A percentile compares a stretch with the other conserved stretches of the same genome.
These are phyloP conservation scores for Homarus americanus DNA, from an alignment of 1,140 invertebrate genomes.

Conservation along the genomic window DNA sequence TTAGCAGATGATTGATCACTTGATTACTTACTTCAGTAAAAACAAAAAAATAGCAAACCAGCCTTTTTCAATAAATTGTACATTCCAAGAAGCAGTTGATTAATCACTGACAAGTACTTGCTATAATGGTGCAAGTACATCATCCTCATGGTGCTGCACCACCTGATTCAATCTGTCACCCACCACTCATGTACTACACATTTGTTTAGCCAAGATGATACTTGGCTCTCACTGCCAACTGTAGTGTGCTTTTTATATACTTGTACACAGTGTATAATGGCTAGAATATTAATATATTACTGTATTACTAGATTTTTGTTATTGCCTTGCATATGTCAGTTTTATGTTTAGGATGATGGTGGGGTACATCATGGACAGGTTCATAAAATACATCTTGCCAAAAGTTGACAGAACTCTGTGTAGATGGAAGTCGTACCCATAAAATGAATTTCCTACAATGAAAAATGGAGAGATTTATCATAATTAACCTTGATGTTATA, in stretches of 20 bases:
- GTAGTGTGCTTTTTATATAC: slow-evolving; percentile 33
- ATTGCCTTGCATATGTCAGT: neutral
- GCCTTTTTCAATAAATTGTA: neutral
- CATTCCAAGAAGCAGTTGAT: neutral
- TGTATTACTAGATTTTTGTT: slow-evolving; percentile 9
- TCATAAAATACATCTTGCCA: no score
- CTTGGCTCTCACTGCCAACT: slow-evolving; percentile 28
- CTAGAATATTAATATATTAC: neutral
- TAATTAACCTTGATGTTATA: no score
- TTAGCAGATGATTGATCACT: neutral
- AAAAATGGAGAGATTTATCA: no score
- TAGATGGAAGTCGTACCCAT: no score
- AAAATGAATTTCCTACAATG: no score
- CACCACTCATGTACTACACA: slow-evolving; percentile 7
- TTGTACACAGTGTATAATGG: neutral
- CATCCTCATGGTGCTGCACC: neutral
- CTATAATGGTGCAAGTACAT: neutral
- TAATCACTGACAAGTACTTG: neutral
- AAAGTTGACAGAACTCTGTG: no score
- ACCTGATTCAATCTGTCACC: neutral
- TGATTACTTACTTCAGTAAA: neutral
- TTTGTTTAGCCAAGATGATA: slow-evolving; percentile 3
- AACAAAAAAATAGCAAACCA: neutral
- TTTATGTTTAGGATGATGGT: neutral
- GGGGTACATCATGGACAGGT: no score